These are phyloP conservation scores for Sebastes fasciatus DNA, from an alignment of 2,113 vertebrate genomes.

Conservation along the genomic window DNA sequence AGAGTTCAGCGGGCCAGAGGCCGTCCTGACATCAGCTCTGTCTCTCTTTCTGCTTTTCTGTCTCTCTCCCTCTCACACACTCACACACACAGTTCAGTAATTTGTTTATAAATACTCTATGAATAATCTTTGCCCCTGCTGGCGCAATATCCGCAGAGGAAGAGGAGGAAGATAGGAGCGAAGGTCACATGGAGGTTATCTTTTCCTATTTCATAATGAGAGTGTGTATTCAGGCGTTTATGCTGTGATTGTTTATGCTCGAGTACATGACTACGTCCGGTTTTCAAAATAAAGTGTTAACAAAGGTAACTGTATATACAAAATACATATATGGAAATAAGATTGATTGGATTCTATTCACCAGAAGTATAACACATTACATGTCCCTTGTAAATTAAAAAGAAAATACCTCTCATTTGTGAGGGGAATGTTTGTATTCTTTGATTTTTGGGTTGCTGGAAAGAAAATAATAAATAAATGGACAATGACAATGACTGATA, in stretches of 20 bases:
- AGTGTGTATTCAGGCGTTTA: background rate
- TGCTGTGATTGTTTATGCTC: background rate
- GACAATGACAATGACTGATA: too few relatives aligned
- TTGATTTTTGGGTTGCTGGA: too few relatives aligned
- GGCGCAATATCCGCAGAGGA: constrained; percentile 3
- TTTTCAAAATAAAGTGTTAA: too few relatives aligned
- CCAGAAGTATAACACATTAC: too few relatives aligned
- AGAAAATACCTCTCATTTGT: too few relatives aligned
- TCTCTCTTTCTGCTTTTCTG: constrained; percentile 2
- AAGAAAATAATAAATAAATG: too few relatives aligned
- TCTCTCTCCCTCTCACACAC: background rate
- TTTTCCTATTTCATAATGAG: constrained; percentile 16
- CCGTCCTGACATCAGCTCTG: constrained; percentile 51
- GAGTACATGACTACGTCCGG: background rate
- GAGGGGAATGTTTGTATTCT: too few relatives aligned
- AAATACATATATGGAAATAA: too few relatives aligned
- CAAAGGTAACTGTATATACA: too few relatives aligned
- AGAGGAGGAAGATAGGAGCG: background rate
- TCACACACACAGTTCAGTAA: constrained; percentile 21
- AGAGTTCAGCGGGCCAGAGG: constrained; percentile 59
- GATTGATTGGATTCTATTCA: too few relatives aligned
- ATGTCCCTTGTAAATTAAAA: too few relatives aligned
- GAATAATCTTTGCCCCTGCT: constrained; percentile 35
- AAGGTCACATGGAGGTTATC: constrained; percentile 21
- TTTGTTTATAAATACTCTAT: constrained; percentile 52